Percentiles rank a stretch among this genome's conserved stretches.
Conservation (phyloP, 2,888 invertebrate species). For the Diogma glabrata region DNA sequence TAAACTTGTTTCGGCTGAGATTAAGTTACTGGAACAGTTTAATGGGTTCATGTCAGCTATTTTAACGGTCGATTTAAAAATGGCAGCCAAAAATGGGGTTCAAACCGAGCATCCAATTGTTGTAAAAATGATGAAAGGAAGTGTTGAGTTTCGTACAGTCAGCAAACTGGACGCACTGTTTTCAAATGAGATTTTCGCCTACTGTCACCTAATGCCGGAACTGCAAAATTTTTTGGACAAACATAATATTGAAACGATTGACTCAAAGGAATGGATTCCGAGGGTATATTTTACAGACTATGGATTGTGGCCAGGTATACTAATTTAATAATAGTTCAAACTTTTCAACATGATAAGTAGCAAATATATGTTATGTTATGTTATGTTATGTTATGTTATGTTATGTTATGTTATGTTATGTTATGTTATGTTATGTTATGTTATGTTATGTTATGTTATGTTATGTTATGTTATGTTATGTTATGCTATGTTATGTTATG, state of each 20-base stretch:
- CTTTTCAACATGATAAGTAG: too few species aligned
- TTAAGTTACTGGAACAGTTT: background rate
- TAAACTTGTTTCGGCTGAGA: conserved; percentile 5
- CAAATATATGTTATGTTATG: too few species aligned
- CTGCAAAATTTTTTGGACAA: conserved; percentile 7
- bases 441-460: too few species aligned
- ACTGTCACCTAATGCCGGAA: conserved; percentile 7
- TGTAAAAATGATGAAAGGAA: conserved; percentile 14
- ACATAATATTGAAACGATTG: background rate
- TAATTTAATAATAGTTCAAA: too few species aligned
- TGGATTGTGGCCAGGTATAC: conserved; percentile 3
- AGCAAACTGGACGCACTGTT: conserved; percentile 5
- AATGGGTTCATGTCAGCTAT: conserved; percentile 18
- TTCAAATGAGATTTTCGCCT: conserved; percentile 12
- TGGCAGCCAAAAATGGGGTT: too few species aligned
- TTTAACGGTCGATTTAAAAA: conserved; percentile 7
- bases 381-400: too few species aligned
- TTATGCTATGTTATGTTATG: too few species aligned
- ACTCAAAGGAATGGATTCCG: conserved; percentile 10
- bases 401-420: too few species aligned
- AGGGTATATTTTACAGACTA: conserved; percentile 12
- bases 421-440: too few species aligned
- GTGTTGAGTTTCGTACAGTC: conserved; percentile 6
- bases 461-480: too few species aligned
- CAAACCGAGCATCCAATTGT: conserved; percentile 7